These are phyloP conservation scores for Aphelinus certus DNA, from an alignment of 1,140 invertebrate genomes.

Conservation along the genomic window DNA sequence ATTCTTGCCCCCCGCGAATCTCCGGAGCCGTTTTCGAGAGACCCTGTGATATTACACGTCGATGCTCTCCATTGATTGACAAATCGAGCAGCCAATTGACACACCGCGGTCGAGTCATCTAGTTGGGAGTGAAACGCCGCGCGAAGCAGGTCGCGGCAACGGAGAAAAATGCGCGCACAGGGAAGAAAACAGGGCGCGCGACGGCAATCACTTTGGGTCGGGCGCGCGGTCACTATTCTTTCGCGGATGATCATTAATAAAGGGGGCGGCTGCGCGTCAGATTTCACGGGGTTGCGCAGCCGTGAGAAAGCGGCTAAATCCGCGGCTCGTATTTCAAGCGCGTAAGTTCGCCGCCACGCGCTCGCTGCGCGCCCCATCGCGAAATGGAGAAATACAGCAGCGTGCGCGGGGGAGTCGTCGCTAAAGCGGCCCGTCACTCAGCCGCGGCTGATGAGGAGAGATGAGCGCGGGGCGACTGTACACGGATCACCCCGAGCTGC, in stretches of 20 bases:
- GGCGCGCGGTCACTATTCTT: conserved; percentile 30
- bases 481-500: no score
- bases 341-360: conserved; percentile 23
- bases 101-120: no score
- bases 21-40: no score
- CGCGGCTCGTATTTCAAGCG: conserved; percentile 36
- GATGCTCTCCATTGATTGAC: no score
- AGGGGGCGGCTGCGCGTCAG: neutral
- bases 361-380: neutral
- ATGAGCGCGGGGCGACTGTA: no score
- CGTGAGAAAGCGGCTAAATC: conserved; percentile 1
- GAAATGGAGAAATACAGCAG: conserved; percentile 9
- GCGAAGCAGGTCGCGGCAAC: no score
- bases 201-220: neutral
- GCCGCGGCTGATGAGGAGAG: no score
- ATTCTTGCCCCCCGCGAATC: no score
- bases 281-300: conserved; percentile 16
- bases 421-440: no score
- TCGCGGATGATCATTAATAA: conserved; percentile 38
- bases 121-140: no score
- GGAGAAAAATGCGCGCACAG: conserved; percentile 27
- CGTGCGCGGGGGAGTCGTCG: neutral
- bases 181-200: conserved; percentile 32
- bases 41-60: no score
- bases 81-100: no score